A percentile compares a stretch with the other conserved stretches of the same genome.
Evolutionary conservation across 2,888 invertebrate species (phyloP).

Genomic region (Lepidocyrtinus sp.): DNA sequence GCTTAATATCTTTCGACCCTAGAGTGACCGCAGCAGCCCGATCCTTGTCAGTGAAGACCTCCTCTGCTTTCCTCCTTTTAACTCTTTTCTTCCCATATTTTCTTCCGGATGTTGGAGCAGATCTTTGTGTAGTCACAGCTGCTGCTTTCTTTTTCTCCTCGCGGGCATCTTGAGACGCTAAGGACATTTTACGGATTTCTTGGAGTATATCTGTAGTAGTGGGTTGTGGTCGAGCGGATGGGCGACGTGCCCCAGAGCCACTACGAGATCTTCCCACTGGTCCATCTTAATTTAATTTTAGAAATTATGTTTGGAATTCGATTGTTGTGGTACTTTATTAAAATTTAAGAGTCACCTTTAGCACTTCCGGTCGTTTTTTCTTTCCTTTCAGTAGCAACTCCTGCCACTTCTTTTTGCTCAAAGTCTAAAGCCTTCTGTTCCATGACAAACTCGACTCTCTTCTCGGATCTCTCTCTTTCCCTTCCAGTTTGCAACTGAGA

Average conservation of each 20-base stretch:
- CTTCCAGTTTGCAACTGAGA: conserved; percentile 32
- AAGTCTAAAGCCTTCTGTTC: background rate
- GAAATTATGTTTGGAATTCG: background rate
- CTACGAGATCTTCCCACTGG: conserved; percentile 11
- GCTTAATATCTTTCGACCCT: conserved; percentile 90
- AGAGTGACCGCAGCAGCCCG: conserved; percentile 90
- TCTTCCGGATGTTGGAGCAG: conserved; percentile 30
- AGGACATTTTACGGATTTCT: conserved; percentile 70
- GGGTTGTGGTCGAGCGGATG: background rate
- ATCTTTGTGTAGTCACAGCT: conserved; percentile 4
- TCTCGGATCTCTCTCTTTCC: conserved; percentile 16
- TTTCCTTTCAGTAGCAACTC: background rate
- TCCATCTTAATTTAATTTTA: background rate
- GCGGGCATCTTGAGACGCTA: conserved; percentile 66
- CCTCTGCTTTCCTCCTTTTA: conserved; percentile 75
- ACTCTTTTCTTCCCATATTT: conserved; percentile 49
- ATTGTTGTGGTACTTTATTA: too few species aligned
- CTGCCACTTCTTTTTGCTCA: background rate
- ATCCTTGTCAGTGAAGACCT: conserved; percentile 91
- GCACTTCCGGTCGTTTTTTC: conserved; percentile 20
- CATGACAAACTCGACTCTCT: conserved; percentile 22
- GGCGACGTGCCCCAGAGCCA: background rate
- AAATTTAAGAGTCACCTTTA: conserved; percentile 26
- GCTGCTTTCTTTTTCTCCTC: conserved; percentile 63
- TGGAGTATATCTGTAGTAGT: conserved; percentile 45